Evolutionary conservation across 1,140 invertebrate species (phyloP).

Genomic region (Palaemon carinicauda): DNA sequence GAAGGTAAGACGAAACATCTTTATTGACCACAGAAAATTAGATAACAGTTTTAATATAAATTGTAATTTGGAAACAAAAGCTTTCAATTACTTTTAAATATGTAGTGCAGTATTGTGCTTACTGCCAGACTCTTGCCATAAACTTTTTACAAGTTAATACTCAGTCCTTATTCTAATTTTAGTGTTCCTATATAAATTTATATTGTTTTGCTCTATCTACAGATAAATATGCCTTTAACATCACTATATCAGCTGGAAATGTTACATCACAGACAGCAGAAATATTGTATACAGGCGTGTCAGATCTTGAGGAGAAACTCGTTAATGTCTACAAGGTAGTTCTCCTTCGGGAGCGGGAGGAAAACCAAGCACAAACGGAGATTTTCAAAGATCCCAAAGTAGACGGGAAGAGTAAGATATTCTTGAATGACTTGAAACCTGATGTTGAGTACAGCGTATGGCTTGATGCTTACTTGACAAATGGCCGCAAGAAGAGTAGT

Average conservation of each 20-base stretch:
- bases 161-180: too few relatives aligned
- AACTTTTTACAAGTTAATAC: too few relatives aligned
- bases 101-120: too few relatives aligned
- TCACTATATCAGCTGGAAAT: slow-evolving; percentile 76
- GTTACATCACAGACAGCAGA: slow-evolving; percentile 80
- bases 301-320: slow-evolving; percentile 86
- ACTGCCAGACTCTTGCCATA: too few relatives aligned
- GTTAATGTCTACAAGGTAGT: slow-evolving; percentile 89
- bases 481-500: slow-evolving; percentile 83
- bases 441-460: slow-evolving; percentile 81
- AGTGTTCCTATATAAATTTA: not conserved
- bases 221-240: slow-evolving; percentile 83
- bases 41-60: too few relatives aligned
- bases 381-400: slow-evolving; percentile 84
- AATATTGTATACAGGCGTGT: slow-evolving; percentile 82
- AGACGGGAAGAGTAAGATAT: slow-evolving; percentile 76
- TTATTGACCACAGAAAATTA: too few relatives aligned
- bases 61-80: too few relatives aligned
- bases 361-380: slow-evolving; percentile 73
- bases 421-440: slow-evolving; percentile 78
- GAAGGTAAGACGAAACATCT: slow-evolving; percentile 63
- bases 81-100: too few relatives aligned
- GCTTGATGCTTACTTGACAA: slow-evolving; percentile 87
- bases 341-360: slow-evolving; percentile 79
- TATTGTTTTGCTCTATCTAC: slow-evolving; percentile 53